Percentiles rank a stretch among this genome's conserved stretches.
These are phyloP conservation scores for Drosophila bocki DNA, from an alignment of 1,140 invertebrate genomes.

Conservation along the genomic window DNA sequence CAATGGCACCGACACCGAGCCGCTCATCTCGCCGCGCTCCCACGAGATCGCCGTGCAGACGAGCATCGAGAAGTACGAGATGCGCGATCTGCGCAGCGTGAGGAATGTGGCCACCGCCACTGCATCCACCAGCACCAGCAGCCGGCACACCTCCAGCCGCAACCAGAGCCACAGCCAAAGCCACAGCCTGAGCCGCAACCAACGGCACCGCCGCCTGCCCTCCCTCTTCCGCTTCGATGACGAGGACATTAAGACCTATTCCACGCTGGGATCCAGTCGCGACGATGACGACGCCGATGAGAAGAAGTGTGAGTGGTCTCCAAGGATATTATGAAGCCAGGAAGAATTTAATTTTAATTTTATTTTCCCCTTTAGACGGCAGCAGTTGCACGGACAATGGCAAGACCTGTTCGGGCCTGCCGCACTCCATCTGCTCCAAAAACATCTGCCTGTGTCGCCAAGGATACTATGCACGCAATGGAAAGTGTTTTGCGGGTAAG, in stretches of 20 bases:
- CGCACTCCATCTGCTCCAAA: conserved; percentile 75
- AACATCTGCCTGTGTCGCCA: conserved; percentile 72
- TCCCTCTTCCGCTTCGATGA: conserved; percentile 74
- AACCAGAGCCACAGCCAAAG: conserved; percentile 46
- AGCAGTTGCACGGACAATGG: conserved; percentile 75
- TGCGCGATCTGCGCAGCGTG: conserved; percentile 63
- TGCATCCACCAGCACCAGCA: conserved; percentile 58
- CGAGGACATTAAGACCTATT: conserved; percentile 79
- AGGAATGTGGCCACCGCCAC: conserved; percentile 69
- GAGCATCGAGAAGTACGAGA: conserved; percentile 75
- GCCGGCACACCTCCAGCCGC: conserved; percentile 55
- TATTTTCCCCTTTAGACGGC: conserved; percentile 54
- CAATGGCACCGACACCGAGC: conserved; percentile 60
- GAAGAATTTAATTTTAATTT: not conserved
- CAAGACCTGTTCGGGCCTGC: conserved; percentile 68
- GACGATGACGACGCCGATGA: conserved; percentile 74
- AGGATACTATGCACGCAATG: conserved; percentile 77
- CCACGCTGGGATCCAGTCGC: conserved; percentile 76
- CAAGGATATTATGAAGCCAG: not conserved
- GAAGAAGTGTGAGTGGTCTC: conserved; percentile 66
- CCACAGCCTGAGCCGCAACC: conserved; percentile 37
- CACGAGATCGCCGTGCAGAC: conserved; percentile 83
- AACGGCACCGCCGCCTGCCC: conserved; percentile 51
- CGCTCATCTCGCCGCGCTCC: conserved; percentile 48
- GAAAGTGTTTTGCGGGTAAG: conserved; percentile 81